Percentiles rank a stretch among this genome's conserved stretches.
phyloP scores from a whole-genome alignment of 2,113 vertebrate species.

The Ciconia maguari region DNA sequence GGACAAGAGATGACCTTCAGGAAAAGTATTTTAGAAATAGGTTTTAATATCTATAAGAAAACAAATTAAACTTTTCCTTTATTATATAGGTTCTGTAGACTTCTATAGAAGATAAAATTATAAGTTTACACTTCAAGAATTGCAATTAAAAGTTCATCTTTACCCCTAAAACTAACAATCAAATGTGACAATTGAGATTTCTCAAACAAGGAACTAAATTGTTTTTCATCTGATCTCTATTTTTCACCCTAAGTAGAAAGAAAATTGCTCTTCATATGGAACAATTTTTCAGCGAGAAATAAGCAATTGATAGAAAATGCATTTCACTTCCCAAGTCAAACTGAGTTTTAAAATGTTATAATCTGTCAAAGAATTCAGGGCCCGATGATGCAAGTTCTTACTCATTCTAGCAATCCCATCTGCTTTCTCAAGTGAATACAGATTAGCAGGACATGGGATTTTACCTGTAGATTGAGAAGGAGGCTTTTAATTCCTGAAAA shows the following conservation, averaged over 20 bases:
- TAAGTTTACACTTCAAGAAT: neutral
- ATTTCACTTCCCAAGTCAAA: constrained; percentile 10
- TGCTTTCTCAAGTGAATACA: neutral
- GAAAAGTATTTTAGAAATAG: constrained; percentile 6
- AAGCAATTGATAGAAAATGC: neutral
- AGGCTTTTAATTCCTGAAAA: neutral
- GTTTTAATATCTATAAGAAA: constrained; percentile 3
- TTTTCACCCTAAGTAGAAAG: neutral
- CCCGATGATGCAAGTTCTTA: neutral
- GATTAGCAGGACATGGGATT: neutral
- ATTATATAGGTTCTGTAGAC: neutral
- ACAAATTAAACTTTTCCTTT: neutral
- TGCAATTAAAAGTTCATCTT: neutral
- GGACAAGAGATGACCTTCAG: neutral
- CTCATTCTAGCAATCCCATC: neutral
- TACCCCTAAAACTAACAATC: neutral
- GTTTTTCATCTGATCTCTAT: neutral
- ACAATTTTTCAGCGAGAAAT: neutral
- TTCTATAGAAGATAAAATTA: neutral
- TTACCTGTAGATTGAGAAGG: neutral
- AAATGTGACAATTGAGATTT: neutral
- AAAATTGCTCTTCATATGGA: neutral
- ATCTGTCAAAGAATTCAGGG: neutral
- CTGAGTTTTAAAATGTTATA: neutral
- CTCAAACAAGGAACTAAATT: neutral